These are phyloP conservation scores for Trochalopteron elliotii DNA, from an alignment of 2,113 vertebrate genomes.

Conservation along the genomic window DNA sequence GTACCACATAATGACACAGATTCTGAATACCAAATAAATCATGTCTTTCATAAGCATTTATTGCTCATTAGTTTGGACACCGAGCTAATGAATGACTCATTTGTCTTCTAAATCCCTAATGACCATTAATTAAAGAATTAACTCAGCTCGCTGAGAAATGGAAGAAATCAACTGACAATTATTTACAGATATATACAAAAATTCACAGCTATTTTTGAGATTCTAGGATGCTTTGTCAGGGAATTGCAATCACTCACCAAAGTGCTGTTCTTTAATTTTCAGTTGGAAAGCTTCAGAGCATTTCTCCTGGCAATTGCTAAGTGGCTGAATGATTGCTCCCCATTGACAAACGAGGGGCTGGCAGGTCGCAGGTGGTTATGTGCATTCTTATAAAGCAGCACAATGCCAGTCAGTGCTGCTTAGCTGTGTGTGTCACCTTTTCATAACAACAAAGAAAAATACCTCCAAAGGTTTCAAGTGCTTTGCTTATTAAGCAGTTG, in stretches of 20 bases:
- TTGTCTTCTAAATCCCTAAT: conserved; percentile 62
- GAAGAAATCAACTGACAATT: conserved; percentile 20
- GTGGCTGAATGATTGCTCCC: conserved; percentile 62
- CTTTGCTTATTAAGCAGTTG: conserved; percentile 67
- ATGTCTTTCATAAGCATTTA: conserved; percentile 62
- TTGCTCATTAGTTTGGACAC: conserved; percentile 64
- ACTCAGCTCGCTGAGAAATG: background rate
- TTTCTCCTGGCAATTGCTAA: conserved; percentile 32
- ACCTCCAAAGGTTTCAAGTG: conserved; percentile 43
- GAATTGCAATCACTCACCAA: conserved; percentile 33
- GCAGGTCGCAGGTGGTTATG: conserved; percentile 62
- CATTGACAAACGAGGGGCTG: conserved; percentile 54
- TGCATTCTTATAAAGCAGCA: conserved; percentile 8
- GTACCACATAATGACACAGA: background rate
- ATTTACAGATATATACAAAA: conserved; percentile 24
- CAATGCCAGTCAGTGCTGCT: background rate
- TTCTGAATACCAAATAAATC: conserved; percentile 61
- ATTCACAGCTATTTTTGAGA: background rate
- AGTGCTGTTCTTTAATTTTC: conserved; percentile 2
- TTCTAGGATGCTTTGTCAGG: background rate
- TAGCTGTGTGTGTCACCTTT: conserved; percentile 11
- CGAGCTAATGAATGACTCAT: conserved; percentile 50
- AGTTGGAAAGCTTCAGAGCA: background rate
- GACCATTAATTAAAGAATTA: conserved; percentile 59
- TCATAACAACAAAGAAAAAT: conserved; percentile 68